Base-by-base conservation (phyloP, 1,140 invertebrate genomes). In the Pantala flavescens region DNA sequence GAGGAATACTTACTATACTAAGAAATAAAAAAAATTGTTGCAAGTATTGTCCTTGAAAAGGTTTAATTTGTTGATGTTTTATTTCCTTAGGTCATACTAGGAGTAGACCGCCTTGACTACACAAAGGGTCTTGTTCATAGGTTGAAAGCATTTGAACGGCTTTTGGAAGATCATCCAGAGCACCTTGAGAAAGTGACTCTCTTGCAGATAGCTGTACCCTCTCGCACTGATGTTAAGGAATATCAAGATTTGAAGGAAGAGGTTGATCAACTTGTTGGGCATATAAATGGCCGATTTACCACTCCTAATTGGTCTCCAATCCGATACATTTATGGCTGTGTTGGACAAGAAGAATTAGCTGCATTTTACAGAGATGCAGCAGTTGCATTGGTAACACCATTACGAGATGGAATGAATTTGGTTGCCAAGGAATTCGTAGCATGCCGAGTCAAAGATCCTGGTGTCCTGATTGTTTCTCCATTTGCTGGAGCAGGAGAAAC, bases 381-480 rank as follows among this genome's bases (percentile, higher is more conserved):
- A 23, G 82, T 85, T 23, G 82, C 80, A 10, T 75, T 85, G 28
- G 81, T 85, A 0, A 84, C 83, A 1, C 83, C 83, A n/a, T 78
- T 84, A 14, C 75, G 82, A 28, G 84, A 85, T 77, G 84, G 84
- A 11, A 85, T 85, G 84, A 85, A 85, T 76, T 76, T 85, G n/a
- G 84, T 85, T 7, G 83, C 84, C 16, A 85, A 85, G 77, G 84
- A 85, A 74, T 84, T 81, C 74, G 82, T 85, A 12, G 84, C 83
- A 7, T 84, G 83, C 76, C 82, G 83, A 76, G 81, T 80, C 36
- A 78, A 81, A 5, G 78, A 83, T 24, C 81, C 82, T 16, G 84
- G 84, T n/a, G 84, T 84, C 9, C 77, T 84, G 7, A 78, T 84
- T 49, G 77, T 84, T 5, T 82, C 80, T 72, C 81, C 81, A 24